Percentiles rank a stretch among this genome's conserved stretches.
Evolutionary conservation across 1,140 invertebrate genomes (phyloP).

Genomic region (Diploscapter pachys): DNA sequence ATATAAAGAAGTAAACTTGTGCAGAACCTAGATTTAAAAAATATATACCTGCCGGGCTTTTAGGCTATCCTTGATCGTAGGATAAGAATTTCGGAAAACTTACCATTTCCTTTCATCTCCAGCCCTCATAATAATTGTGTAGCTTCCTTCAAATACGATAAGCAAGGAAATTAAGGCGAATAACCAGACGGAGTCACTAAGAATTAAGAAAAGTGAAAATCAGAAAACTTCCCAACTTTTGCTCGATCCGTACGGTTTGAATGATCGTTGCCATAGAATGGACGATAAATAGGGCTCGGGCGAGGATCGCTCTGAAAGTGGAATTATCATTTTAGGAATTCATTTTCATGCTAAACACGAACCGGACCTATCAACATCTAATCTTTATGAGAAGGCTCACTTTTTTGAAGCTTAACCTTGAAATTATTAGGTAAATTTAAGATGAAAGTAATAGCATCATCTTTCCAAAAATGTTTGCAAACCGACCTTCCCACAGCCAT

Average conservation of each 20-base stretch:
- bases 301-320: slow-evolving; percentile 43
- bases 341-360: too few relatives aligned
- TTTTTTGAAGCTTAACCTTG: too few relatives aligned
- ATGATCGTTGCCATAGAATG: slow-evolving; percentile 54
- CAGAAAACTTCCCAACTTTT: slow-evolving; percentile 9
- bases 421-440: too few relatives aligned
- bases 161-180: slow-evolving; percentile 55
- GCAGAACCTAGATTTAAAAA: slow-evolving; percentile 45
- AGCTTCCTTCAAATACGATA: slow-evolving; percentile 54
- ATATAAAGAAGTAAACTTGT: slow-evolving; percentile 54
- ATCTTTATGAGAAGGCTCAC: too few relatives aligned
- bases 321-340: too few relatives aligned
- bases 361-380: too few relatives aligned
- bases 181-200: slow-evolving; percentile 51
- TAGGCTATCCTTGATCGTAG: not conserved
- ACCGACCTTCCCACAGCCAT: too few relatives aligned
- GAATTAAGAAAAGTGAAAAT: not conserved
- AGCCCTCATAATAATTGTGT: slow-evolving; percentile 54
- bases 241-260: slow-evolving; percentile 18
- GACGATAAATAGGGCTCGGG: slow-evolving; percentile 49
- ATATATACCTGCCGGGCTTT: not conserved
- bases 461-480: too few relatives aligned
- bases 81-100: not conserved
- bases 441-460: too few relatives aligned
- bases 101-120: slow-evolving; percentile 58